Evolutionary conservation across 2,113 vertebrate genomes (phyloP), one percentile per base, ranked within the genome.

Genomic region (Megaleporinus macrocephalus): DNA sequence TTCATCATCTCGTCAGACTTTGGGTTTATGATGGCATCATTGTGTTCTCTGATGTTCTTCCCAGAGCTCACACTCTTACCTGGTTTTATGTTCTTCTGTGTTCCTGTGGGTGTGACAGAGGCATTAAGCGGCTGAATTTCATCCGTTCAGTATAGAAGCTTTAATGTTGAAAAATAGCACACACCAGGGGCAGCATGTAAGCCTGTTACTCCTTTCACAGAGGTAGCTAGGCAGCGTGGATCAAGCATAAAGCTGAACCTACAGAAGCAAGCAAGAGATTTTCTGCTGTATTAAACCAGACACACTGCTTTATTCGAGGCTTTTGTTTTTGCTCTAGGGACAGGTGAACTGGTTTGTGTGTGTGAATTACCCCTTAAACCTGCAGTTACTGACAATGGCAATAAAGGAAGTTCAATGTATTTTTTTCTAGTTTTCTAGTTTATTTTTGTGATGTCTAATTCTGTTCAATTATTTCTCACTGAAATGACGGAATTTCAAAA

Each of bases 271-370:
- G n/a, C 5, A 24, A 36, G 68, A 47, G 57, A 16, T 62, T 44
- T 69, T 71, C 44, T 29, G 49, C 36, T 61, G 20, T 71, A 47
- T 70, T 61, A 81, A 78, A 81, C 24, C 57, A 72, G n/a, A n/a
- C 68, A 73, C 30, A 4, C 51, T 53, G 63, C 71, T 85, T 82
- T 74, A 73, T 73, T 69, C 29, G n/a, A 15, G 24, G 22, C 66
- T 77, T 57, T 81, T 68, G 62, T 69, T 73, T 62, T 65, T 63
- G 73, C 76, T 65, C 59, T 71, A n/a, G 47, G 55, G 20, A 62
- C 29, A 51, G 33, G 62, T 47, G 65, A 49, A 51, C 33, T 70
- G 33, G 66, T n/a, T n/a, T 22, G 33, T 44, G 57, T 24, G n/a
- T 26, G 11, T 15, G n/a, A 10, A 22, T 59, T 59, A 5, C 0